Evolutionary conservation across 1,140 invertebrate genomes (phyloP).

Genomic region (Amphibalanus amphitrite): DNA sequence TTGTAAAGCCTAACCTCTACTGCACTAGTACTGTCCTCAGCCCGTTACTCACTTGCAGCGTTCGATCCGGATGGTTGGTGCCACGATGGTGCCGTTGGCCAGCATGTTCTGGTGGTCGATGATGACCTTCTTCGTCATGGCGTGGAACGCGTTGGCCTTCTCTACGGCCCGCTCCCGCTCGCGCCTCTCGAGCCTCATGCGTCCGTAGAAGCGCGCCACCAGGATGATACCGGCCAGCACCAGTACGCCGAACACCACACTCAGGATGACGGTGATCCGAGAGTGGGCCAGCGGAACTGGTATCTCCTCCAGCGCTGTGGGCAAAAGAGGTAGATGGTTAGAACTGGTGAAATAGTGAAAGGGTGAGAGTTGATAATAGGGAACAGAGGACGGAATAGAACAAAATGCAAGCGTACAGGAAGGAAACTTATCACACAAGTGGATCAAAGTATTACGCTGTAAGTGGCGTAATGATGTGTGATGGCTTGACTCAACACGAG

Average conservation of each 20-base stretch:
- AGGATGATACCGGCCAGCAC: constrained; percentile 9
- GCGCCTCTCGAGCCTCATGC: constrained; percentile 16
- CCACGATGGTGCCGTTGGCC: constrained; percentile 17
- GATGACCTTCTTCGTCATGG: constrained; percentile 12
- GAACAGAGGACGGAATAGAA: too few species aligned
- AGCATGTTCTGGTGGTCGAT: constrained; percentile 16
- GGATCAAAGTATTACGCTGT: too few species aligned
- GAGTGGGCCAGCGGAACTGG: constrained; percentile 8
- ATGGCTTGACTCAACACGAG: too few species aligned
- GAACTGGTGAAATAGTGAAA: constrained; percentile 6
- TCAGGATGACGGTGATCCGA: constrained; percentile 8
- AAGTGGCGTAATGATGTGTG: too few species aligned
- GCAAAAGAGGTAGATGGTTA: background rate
- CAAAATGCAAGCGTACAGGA: constrained; percentile 7
- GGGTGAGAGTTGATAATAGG: background rate
- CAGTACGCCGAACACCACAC: constrained; percentile 11
- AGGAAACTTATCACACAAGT: too few species aligned
- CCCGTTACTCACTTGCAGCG: constrained; percentile 15
- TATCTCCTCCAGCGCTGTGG: constrained; percentile 12
- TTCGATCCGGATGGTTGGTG: constrained; percentile 18
- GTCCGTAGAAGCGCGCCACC: constrained; percentile 12
- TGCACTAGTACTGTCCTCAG: too few species aligned
- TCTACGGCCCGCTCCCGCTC: constrained; percentile 16
- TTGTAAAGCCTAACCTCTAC: too few species aligned
- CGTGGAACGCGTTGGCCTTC: constrained; percentile 9